Percentiles rank a stretch among this genome's conserved stretches.
Conservation (phyloP, 2,888 invertebrate species). For the Synergus itoensis region DNA sequence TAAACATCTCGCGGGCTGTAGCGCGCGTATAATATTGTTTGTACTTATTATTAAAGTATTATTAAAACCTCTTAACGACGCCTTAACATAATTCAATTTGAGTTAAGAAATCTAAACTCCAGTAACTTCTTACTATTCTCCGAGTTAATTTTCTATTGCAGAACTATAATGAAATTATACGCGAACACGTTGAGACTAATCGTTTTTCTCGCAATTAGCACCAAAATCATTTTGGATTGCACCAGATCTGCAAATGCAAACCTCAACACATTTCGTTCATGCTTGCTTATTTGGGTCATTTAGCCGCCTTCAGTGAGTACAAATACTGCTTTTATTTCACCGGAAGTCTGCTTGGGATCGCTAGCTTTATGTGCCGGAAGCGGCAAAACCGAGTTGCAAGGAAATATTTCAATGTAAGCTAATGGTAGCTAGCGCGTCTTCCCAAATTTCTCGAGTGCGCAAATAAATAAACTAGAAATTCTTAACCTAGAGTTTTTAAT, state of each 20-base stretch:
- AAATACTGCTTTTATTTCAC: slow-evolving; percentile 34
- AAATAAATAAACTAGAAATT: no score
- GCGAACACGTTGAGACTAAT: not conserved
- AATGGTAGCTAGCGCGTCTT: not conserved
- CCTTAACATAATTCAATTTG: not conserved
- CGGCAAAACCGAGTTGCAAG: not conserved
- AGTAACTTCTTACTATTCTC: not conserved
- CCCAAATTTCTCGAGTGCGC: not conserved
- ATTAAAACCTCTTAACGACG: not conserved
- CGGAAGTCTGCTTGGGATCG: slow-evolving; percentile 28
- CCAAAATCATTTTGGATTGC: slow-evolving; percentile 4
- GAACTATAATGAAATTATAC: not conserved
- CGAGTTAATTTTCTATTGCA: not conserved
- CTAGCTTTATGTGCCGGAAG: slow-evolving; percentile 25
- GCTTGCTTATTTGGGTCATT: slow-evolving; percentile 26
- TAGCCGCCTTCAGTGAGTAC: not conserved
- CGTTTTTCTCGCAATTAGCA: slow-evolving; percentile 1
- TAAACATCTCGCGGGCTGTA: no score
- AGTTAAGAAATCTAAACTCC: not conserved
- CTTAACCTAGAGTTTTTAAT: no score
- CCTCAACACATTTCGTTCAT: slow-evolving; percentile 9
- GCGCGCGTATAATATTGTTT: no score
- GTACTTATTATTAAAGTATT: not conserved
- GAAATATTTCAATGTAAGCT: slow-evolving; percentile 17
- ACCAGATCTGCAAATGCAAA: slow-evolving; percentile 3